A percentile compares a stretch with the other conserved stretches of the same genome.
phyloP scores from a whole-genome alignment of 2,113 vertebrate species.

The Muscicapa adusta region DNA sequence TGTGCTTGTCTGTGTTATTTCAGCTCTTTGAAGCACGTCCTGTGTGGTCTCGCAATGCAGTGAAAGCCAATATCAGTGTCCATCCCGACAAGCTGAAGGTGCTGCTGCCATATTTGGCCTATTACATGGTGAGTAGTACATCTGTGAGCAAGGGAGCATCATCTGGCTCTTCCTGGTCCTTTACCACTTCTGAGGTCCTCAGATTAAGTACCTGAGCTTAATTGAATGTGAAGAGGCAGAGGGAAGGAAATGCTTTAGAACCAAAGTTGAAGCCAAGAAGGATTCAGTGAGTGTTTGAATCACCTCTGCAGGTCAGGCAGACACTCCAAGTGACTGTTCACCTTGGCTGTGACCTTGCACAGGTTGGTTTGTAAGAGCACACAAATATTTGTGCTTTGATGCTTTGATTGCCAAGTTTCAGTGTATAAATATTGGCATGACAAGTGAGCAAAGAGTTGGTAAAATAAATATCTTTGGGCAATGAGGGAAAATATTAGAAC shows the following conservation, averaged over 20 bases:
- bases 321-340: background rate
- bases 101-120: conserved; percentile 86
- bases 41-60: conserved; percentile 91
- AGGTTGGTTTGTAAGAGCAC: background rate
- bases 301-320: background rate
- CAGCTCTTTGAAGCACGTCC: conserved; percentile 89
- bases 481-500: background rate
- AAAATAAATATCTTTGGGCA: background rate
- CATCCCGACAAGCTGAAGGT: conserved; percentile 95
- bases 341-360: background rate
- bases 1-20: background rate
- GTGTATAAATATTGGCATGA: background rate
- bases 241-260: background rate
- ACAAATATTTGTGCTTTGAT: background rate
- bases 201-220: background rate
- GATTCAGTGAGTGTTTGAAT: background rate
- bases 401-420: background rate
- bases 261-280: background rate
- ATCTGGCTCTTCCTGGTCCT: background rate
- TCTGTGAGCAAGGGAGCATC: background rate
- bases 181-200: background rate
- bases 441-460: background rate
- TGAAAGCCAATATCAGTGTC: conserved; percentile 89
- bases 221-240: background rate
- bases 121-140: conserved; percentile 87